These are phyloP conservation scores for Gallinago stenura DNA, from an alignment of 2,797 vertebrate genomes.

Conservation along the genomic window DNA sequence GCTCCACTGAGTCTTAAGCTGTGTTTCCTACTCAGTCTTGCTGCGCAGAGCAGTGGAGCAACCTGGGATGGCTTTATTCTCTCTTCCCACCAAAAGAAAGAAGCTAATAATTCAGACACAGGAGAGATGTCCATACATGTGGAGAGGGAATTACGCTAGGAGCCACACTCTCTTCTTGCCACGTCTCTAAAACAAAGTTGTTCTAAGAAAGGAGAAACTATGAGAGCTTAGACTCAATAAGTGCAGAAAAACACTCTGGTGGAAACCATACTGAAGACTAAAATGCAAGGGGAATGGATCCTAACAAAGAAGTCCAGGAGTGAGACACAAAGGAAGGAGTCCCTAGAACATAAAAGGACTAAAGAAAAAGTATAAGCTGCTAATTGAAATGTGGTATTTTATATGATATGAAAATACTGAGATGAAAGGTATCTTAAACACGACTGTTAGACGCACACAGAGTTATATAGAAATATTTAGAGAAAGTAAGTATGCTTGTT, in stretches of 20 bases:
- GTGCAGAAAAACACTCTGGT: not conserved
- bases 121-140: not conserved
- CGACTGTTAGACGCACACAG: not conserved
- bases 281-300: not conserved
- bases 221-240: not conserved
- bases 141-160: not conserved
- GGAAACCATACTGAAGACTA: not conserved
- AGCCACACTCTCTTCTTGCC: not conserved
- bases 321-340: not conserved
- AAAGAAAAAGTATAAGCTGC: not conserved
- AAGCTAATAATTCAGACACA: not conserved
- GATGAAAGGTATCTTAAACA: not conserved
- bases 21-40: not conserved
- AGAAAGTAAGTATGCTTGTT: not conserved
- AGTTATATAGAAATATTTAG: not conserved
- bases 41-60: not conserved
- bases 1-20: not conserved
- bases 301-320: not conserved
- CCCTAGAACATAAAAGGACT: not conserved
- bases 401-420: not conserved
- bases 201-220: not conserved
- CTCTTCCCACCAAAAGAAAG: not conserved
- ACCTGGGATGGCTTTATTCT: not conserved
- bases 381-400: not conserved
- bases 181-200: not conserved